These are phyloP conservation scores for Zosterops borbonicus DNA, from an alignment of 2,113 vertebrate genomes.

Conservation along the genomic window DNA sequence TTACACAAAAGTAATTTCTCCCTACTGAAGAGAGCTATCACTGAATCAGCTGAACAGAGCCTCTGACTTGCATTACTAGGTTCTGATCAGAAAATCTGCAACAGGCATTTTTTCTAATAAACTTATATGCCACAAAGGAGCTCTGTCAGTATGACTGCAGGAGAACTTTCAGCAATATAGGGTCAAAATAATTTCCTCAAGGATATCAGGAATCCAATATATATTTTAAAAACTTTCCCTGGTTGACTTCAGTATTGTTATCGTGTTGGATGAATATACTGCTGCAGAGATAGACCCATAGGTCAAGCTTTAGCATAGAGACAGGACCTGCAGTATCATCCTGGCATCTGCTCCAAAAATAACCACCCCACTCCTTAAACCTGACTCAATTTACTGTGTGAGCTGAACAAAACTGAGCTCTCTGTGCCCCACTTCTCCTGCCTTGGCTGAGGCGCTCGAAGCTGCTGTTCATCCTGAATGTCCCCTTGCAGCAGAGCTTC, in stretches of 20 bases:
- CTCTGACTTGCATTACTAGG: slow-evolving; percentile 61
- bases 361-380: background rate
- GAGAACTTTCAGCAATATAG: slow-evolving; percentile 55
- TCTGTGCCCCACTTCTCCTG: background rate
- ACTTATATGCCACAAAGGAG: slow-evolving; percentile 58
- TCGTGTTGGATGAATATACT: slow-evolving; percentile 18
- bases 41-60: slow-evolving; percentile 67
- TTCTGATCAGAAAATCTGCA: slow-evolving; percentile 69
- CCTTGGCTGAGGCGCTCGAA: background rate
- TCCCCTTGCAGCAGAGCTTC: background rate
- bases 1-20: slow-evolving; percentile 77
- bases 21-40: slow-evolving; percentile 66
- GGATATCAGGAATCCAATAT: slow-evolving; percentile 49
- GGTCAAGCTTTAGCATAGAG: background rate
- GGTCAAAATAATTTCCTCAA: slow-evolving; percentile 70
- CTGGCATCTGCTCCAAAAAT: background rate
- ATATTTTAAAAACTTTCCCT: slow-evolving; percentile 32
- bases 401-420: background rate
- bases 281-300: slow-evolving; percentile 16
- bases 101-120: slow-evolving; percentile 64
- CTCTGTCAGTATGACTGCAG: slow-evolving; percentile 44
- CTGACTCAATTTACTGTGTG: slow-evolving; percentile 4
- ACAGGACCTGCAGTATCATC: background rate
- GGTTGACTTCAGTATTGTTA: slow-evolving; percentile 32
- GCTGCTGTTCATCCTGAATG: background rate